Evolutionary conservation across 2,888 invertebrate species (phyloP), one percentile per base, ranked within the genome.

Genomic region (Bimastos eiseni): DNA sequence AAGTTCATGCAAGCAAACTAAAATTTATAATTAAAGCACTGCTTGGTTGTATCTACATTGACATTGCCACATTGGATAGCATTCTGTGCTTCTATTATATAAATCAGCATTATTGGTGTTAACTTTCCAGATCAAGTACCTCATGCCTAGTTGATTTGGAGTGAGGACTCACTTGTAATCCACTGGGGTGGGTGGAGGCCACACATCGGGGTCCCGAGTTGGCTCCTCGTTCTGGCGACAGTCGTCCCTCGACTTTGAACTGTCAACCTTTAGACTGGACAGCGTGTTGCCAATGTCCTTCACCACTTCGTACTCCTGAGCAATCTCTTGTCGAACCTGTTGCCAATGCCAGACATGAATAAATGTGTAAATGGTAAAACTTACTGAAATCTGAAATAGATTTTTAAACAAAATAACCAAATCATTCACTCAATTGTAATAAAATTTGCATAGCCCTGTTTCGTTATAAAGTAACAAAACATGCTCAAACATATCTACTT

Each of bases 311-410:
- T 97, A 98, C 95, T 99, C 99, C 91, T 97, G 96, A 88, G 96
- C 97, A 94, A 99, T 97, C 95, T 98, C 97, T 94, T 97, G 97
- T 94, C 98, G 97, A 37, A 98, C 97, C 97, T 98, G 95, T 24
- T 49, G 21, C 49, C 30, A 24, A 24, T 30, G 30, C 24, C 55
- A n/a, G 13, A 30, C 24, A 24, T 24, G 0, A 49, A 49, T 24
- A 49, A 41, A 41, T 15, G 13, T 70, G 30, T 70, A 70, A n/a
- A n/a, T 11, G 13, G 17, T 30, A 55, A 30, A 44, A 44, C 44
- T 44, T 44, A 30, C 55, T 55, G 24, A 55, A 55, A 55, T 30
- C 6, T 15, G 41, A 6, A 41, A 41, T 15, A n/a, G n/a, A n/a
- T n/a, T n/a, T n/a, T n/a, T n/a, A n/a, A n/a, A n/a, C n/a, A n/a